Conservation (phyloP, 2,888 invertebrate species). For the Brachypterus glaber region DNA sequence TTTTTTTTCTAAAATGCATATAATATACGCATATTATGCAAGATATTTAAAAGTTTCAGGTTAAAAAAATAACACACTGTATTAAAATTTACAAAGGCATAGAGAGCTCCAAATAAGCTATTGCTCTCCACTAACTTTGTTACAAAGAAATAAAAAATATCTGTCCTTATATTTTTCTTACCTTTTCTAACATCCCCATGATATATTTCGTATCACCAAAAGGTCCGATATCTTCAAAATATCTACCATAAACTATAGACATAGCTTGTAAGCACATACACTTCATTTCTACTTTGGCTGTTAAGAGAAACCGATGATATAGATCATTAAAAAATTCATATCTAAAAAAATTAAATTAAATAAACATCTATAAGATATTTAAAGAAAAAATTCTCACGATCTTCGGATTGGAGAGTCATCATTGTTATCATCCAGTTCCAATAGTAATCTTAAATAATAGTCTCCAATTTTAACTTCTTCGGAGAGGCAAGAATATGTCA, state of each 20-base stretch:
- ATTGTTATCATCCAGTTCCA: slow-evolving; percentile 76
- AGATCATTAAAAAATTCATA: slow-evolving; percentile 97
- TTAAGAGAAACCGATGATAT: slow-evolving; percentile 93
- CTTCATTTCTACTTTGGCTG: slow-evolving; percentile 88
- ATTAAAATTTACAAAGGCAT: background rate
- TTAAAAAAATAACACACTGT: no score
- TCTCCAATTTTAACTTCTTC: slow-evolving; percentile 98
- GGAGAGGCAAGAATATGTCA: slow-evolving; percentile 85
- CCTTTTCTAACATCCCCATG: slow-evolving; percentile 87
- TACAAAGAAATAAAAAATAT: no score
- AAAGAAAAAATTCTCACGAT: slow-evolving; percentile 56
- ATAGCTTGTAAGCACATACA: slow-evolving; percentile 97
- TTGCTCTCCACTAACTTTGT: no score
- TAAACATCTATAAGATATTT: background rate
- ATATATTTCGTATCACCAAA: slow-evolving; percentile 97
- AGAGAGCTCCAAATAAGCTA: background rate
- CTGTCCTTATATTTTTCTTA: slow-evolving; percentile 45
- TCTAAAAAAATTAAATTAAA: slow-evolving; percentile 42
- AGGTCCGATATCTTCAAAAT: slow-evolving; percentile 91
- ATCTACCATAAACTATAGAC: slow-evolving; percentile 95
- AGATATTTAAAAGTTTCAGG: no score
- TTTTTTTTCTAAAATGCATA: no score
- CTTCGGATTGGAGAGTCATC: slow-evolving; percentile 80
- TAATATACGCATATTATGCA: no score
- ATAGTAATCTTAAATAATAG: slow-evolving; percentile 87